Evolutionary conservation across 1,140 invertebrate species (phyloP), one percentile per base, ranked within the genome.

Genomic region (Acromyrmex charruanus): DNA sequence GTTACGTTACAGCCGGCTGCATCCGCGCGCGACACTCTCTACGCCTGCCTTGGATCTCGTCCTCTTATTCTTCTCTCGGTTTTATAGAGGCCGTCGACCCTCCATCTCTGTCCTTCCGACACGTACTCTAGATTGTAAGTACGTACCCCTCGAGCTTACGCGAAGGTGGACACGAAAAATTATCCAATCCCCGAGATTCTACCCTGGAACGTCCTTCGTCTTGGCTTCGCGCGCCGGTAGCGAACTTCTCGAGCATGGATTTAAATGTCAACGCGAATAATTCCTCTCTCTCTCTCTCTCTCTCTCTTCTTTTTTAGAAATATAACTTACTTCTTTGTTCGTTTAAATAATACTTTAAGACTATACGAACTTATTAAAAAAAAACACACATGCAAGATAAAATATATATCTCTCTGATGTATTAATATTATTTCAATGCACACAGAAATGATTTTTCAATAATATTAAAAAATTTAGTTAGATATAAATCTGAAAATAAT

Each of bases 81-180:
- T 61, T 74, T 66, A 68, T 68, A 44, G 39, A 51, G 77, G 61
- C 35, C 80, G 35, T n/a, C 59, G 25, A 35, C n/a, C 59, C 65
- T 88, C 71, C 74, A 58, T 72, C 77, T 81, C 49, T 39, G 66
- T 82, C 31, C 25, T 35, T 25, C 58, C 77, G 49, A 66, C 66
- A 68, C 59, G 51, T 66, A 79, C 59, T 75, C 55, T 61, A 74
- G 72, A 66, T 77, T 85, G 82, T 79, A 85, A 77, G 74, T 85
- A 77, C 59, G 82, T 65, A 66, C 44, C 25, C 49, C 4, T 31
- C 74, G 61, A 68, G 82, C 74, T 65, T 85, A 68, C 82, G 49
- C 82, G 49, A 79, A 77, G 31, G 74, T 79, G 75, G 82, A 77
- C 82, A 82, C 86, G 88, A 89, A 89, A 89, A 88, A 89, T 89